A percentile compares a stretch with the other conserved stretches of the same genome.
Evolutionary conservation across 2,888 invertebrate species (phyloP).

Genomic region (Invenusta paracnida): DNA sequence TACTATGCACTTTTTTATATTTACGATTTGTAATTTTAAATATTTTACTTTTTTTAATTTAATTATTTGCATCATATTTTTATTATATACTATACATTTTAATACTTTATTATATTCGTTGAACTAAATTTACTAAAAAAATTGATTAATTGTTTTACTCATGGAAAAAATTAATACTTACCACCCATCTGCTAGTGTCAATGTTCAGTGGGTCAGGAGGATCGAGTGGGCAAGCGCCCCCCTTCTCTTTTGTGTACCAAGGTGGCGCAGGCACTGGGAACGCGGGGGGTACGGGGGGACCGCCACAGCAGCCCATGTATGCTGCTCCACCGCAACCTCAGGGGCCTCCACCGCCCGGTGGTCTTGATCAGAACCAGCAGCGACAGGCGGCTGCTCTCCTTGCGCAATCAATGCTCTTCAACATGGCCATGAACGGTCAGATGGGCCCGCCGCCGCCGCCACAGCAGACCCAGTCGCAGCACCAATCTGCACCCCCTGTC

Average conservation of each 20-base stretch:
- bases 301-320: neutral
- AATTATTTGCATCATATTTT: neutral
- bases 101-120: no score
- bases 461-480: neutral
- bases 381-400: neutral
- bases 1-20: no score
- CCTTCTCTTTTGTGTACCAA: neutral
- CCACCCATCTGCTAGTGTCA: neutral
- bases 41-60: neutral
- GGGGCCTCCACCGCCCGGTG: neutral
- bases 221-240: neutral
- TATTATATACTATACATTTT: no score
- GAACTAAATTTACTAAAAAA: no score
- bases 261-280: neutral
- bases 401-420: neutral
- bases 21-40: no score
- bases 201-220: neutral
- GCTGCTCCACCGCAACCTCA: neutral
- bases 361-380: neutral
- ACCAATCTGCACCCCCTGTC: neutral
- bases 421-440: conserved; percentile 6
- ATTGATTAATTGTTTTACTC: no score
- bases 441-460: neutral
- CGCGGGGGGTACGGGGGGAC: neutral
- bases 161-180: no score